Evolutionary conservation across 2,797 vertebrate genomes (phyloP), one percentile per base, ranked within the genome.

Genomic region (Amphiprion clarkii): DNA sequence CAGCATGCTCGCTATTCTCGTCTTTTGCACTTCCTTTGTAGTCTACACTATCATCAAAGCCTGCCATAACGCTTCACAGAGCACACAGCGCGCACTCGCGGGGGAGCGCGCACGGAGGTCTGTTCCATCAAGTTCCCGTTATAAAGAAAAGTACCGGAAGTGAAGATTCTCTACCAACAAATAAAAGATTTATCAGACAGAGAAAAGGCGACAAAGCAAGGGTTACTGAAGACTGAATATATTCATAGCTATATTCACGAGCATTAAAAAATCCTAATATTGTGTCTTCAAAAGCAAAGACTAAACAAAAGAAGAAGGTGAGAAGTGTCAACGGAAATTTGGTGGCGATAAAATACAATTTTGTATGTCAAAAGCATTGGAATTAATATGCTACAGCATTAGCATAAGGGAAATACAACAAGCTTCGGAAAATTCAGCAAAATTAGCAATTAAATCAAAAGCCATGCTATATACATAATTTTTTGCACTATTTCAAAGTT

Each of bases 71-170:
- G 77, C 72, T 57, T 44, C 52, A 79, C 2, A 76, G 57, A 67
- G 63, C 78, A 76, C 76, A 62, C 74, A 14, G 49, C 88, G 88
- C 83, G 88, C 75, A 70, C 87, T 63, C 83, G 85, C 54, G 60
- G 70, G 75, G 69, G 89, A 70, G 86, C 92, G 92, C 85, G 88
- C 92, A 61, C 64, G 82, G 85, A 87, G 85, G 86, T 69, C 87
- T 83, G 73, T 55, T 71, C 44, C 21, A 85, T 89, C 81, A 91
- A 89, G 82, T 21, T 77, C n/a, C 31, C 2, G 52, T 2, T 36
- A 44, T 31, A 42, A 66, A 52, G 51, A n/a, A 58, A 31, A 0
- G 56, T 0, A 65, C 27, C 77, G 83, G 79, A 85, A 88, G 2
- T 23, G 14, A 10, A 17, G 29, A 29, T 3, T 40, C 16, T 0